Conservation (phyloP, 2,888 invertebrate species). For the Formica aserva region DNA sequence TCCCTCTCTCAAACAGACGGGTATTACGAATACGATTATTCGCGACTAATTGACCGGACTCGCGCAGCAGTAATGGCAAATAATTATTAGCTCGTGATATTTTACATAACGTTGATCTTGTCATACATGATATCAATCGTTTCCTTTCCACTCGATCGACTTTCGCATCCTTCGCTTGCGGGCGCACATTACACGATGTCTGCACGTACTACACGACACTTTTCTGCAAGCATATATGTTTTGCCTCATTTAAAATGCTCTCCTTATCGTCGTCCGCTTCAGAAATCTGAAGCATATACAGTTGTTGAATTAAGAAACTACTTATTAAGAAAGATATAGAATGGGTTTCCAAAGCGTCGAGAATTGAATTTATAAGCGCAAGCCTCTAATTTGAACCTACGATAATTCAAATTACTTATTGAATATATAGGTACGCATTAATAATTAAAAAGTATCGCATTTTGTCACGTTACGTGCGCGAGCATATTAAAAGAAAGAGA, state of each 20-base stretch:
- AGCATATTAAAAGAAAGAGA: neutral
- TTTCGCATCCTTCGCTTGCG: conserved; percentile 53
- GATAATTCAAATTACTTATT: conserved; percentile 26
- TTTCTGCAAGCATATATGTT: neutral
- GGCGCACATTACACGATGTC: conserved; percentile 17
- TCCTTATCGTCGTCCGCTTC: neutral
- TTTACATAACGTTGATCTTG: conserved; percentile 54
- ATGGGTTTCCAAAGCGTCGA: neutral
- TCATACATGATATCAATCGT: conserved; percentile 33
- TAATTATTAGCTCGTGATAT: conserved; percentile 53
- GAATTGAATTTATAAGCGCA: conserved; percentile 22
- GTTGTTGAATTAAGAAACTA: neutral
- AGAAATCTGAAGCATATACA: neutral
- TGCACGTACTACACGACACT: conserved; percentile 9
- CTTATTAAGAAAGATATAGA: conserved; percentile 14
- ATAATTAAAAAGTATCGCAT: conserved; percentile 21
- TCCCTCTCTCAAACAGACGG: neutral
- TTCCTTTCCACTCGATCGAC: conserved; percentile 49
- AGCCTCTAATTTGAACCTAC: conserved; percentile 22
- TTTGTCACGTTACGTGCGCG: neutral
- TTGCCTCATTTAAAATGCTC: neutral
- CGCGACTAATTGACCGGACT: conserved; percentile 44
- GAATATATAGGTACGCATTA: neutral
- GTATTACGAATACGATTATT: conserved; percentile 57
- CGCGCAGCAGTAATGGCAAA: conserved; percentile 47